Percentiles rank a stretch among this genome's conserved stretches.
These are phyloP conservation scores for Neogobius melanostomus DNA, from an alignment of 2,113 vertebrate genomes.

Conservation along the genomic window DNA sequence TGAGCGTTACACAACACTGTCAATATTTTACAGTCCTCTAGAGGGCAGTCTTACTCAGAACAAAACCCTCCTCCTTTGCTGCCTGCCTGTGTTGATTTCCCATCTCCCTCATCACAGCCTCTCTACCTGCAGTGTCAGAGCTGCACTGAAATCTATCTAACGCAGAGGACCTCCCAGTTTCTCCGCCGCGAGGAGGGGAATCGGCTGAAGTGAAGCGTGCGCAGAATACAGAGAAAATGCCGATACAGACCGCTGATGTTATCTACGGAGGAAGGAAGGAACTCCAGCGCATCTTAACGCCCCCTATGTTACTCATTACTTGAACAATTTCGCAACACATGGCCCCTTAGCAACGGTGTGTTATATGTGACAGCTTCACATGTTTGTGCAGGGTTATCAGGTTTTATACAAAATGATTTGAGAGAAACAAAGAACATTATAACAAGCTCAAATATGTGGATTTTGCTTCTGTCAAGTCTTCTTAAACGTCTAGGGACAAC, in stretches of 20 bases:
- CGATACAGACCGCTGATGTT: constrained; percentile 26
- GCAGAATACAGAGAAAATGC: constrained; percentile 42
- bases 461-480: not conserved
- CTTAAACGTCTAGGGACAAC: constrained; percentile 57
- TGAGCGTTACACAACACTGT: not conserved
- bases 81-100: constrained; percentile 42
- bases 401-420: no score
- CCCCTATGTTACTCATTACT: no score
- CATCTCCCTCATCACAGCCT: constrained; percentile 44
- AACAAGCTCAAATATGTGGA: no score
- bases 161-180: constrained; percentile 46
- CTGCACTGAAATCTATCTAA: constrained; percentile 43
- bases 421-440: no score
- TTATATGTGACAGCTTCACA: constrained; percentile 23
- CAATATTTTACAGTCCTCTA: constrained; percentile 40
- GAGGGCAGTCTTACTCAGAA: constrained; percentile 60
- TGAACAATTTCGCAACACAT: no score
- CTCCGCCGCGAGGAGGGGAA: constrained; percentile 13
- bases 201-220: constrained; percentile 36
- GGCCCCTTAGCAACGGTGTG: no score
- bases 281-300: not conserved
- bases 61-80: constrained; percentile 21
- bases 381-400: not conserved
- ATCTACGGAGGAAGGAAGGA: constrained; percentile 41
- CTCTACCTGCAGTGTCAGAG: constrained; percentile 55